Conservation (phyloP, 2,797 vertebrate species). For the Gymnopithys bicolor region DNA sequence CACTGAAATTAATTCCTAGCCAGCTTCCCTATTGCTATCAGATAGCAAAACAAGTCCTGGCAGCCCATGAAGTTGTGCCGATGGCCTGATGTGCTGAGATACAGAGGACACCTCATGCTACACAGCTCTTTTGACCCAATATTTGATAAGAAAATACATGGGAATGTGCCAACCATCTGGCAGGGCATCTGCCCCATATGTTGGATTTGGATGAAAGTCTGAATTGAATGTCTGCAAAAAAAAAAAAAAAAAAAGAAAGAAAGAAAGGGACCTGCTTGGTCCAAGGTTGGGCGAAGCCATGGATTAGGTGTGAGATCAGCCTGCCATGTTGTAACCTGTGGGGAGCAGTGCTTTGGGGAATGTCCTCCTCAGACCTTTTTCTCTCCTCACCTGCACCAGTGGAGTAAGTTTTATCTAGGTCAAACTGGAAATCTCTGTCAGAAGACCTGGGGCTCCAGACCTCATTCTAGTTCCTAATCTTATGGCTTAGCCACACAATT, state of each 20-base stretch:
- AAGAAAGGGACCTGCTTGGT: not conserved
- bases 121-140: not conserved
- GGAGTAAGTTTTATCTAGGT: not conserved
- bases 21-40: not conserved
- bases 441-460: not conserved
- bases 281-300: not conserved
- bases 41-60: slow-evolving; percentile 27
- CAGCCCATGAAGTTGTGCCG: not conserved
- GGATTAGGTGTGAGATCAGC: not conserved
- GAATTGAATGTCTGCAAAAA: not conserved
- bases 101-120: not conserved
- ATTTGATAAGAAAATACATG: not conserved
- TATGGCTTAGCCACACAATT: not conserved
- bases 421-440: not conserved
- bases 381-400: not conserved
- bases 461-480: not conserved
- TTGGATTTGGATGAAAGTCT: not conserved
- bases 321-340: fast-evolving
- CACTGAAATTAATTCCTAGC: slow-evolving; percentile 28
- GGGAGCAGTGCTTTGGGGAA: not conserved
- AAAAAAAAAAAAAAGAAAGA: not conserved
- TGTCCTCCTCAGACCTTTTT: not conserved
- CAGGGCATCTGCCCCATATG: not conserved
- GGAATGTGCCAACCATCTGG: not conserved
- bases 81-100: not conserved